Conservation (phyloP, 2,113 vertebrate genomes). For the Pseudolaguvia tuberculata region DNA sequence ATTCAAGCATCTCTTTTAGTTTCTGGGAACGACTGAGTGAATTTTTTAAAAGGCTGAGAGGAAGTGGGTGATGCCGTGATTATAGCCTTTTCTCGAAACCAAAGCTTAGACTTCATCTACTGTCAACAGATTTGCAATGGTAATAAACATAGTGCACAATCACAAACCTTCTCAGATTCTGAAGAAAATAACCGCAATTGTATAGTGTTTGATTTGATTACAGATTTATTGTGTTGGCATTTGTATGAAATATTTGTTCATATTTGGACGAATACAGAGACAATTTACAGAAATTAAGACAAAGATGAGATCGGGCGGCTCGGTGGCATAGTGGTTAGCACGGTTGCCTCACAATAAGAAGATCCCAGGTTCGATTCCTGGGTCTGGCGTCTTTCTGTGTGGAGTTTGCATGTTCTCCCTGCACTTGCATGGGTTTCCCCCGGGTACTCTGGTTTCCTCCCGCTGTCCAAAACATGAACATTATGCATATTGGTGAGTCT, state of each 20-base stretch:
- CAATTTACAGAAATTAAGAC: too few species aligned
- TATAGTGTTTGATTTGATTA: slow-evolving; percentile 4
- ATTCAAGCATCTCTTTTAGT: slow-evolving; percentile 21
- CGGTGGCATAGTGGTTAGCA: too few species aligned
- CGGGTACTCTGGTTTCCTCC: too few species aligned
- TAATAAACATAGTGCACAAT: slow-evolving; percentile 41
- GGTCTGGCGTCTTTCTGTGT: too few species aligned
- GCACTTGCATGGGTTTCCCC: too few species aligned
- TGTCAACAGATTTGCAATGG: slow-evolving; percentile 51
- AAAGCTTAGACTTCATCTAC: slow-evolving; percentile 57
- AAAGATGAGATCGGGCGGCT: too few species aligned
- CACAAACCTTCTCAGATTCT: slow-evolving; percentile 29
- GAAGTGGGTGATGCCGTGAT: slow-evolving; percentile 58
- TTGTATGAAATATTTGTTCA: background rate
- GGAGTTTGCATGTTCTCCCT: too few species aligned
- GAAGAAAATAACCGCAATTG: background rate
- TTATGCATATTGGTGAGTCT: too few species aligned
- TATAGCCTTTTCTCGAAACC: slow-evolving; percentile 47
- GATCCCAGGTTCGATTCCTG: too few species aligned
- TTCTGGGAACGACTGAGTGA: slow-evolving; percentile 53
- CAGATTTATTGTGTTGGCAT: background rate
- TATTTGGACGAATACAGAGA: too few species aligned
- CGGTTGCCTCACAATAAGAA: too few species aligned
- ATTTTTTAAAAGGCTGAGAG: slow-evolving; percentile 59
- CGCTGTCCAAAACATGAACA: too few species aligned